Conservation (phyloP, 1,140 invertebrate species). For the Calephelis nemesis region DNA sequence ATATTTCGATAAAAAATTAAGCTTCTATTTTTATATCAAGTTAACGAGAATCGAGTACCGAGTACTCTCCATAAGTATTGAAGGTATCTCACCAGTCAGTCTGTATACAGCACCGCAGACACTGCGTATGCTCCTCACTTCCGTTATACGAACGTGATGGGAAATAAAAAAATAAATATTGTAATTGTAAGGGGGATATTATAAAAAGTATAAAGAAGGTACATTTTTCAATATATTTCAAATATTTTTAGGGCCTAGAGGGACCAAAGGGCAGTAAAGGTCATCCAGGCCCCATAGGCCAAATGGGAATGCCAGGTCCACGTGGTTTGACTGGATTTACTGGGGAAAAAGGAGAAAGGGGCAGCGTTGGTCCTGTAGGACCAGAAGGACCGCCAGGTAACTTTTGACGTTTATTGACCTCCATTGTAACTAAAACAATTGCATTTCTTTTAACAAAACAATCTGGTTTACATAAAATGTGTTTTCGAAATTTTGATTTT, state of each 20-base stretch:
- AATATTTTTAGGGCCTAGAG: conserved; percentile 80
- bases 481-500: too few relatives aligned
- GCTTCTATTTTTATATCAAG: too few relatives aligned
- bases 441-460: neutral
- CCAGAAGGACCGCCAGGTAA: conserved; percentile 84
- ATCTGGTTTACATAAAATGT: neutral
- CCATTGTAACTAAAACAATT: neutral
- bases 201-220: too few relatives aligned
- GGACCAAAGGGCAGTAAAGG: conserved; percentile 87
- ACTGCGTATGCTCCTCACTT: too few relatives aligned
- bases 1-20: too few relatives aligned
- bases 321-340: conserved; percentile 82
- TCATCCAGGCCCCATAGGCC: conserved; percentile 84
- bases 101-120: too few relatives aligned
- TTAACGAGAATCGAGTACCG: too few relatives aligned
- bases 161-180: too few relatives aligned
- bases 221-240: conserved; percentile 6
- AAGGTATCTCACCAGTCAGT: too few relatives aligned
- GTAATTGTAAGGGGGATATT: too few relatives aligned
- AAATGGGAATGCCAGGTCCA: conserved; percentile 86
- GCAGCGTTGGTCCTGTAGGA: conserved; percentile 80
- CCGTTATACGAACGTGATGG: too few relatives aligned
- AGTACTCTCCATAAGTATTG: too few relatives aligned
- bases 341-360: conserved; percentile 88
- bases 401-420: neutral